A percentile compares a stretch with the other conserved stretches of the same genome.
Evolutionary conservation across 2,888 invertebrate genomes (phyloP).

Genomic region (Chloroclystis v-ata): DNA sequence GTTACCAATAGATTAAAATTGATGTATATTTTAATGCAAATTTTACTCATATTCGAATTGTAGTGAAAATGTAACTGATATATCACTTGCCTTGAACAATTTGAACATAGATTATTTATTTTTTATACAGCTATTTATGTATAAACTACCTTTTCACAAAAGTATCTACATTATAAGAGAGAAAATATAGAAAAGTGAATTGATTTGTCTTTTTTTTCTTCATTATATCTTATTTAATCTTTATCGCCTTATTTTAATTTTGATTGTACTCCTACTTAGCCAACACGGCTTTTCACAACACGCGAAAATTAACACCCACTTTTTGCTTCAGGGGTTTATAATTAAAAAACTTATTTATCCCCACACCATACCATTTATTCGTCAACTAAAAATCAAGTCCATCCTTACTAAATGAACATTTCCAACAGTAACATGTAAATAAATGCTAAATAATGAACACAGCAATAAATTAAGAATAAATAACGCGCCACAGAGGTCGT

Average conservation of each 20-base stretch:
- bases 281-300: neutral
- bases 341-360: constrained; percentile 12
- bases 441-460: constrained; percentile 15
- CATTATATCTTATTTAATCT: neutral
- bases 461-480: constrained; percentile 9
- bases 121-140: constrained; percentile 54
- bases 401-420: constrained; percentile 20
- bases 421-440: constrained; percentile 9
- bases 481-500: neutral
- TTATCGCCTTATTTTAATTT: too few relatives aligned
- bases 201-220: constrained; percentile 39
- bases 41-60: constrained; percentile 24
- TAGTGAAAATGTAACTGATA: constrained; percentile 38
- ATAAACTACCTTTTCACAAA: constrained; percentile 50
- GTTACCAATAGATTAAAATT: constrained; percentile 69
- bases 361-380: constrained; percentile 27
- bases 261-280: too few relatives aligned
- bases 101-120: constrained; percentile 61
- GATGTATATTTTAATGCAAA: constrained; percentile 29
- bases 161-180: constrained; percentile 67
- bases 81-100: constrained; percentile 63
- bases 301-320: neutral
- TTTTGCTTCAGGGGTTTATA: too few relatives aligned
- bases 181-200: constrained; percentile 67
- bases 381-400: constrained; percentile 17